Evolutionary conservation across 2,797 vertebrate genomes (phyloP).

Genomic region (Eptatretus atami): DNA sequence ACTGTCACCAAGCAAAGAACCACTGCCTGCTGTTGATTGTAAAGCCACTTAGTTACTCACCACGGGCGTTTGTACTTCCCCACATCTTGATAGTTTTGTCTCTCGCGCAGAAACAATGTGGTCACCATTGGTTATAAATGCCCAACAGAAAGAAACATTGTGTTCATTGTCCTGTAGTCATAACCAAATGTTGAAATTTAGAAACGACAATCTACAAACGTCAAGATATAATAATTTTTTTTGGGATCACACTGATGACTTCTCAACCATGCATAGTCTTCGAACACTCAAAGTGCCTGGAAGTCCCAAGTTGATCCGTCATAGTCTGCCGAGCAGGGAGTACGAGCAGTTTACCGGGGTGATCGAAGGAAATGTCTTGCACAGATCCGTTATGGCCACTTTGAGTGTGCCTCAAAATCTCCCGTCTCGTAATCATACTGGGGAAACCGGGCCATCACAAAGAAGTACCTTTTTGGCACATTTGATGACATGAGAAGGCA

Average conservation of each 20-base stretch:
- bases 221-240: neutral
- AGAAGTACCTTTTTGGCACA: neutral
- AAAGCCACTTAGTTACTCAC: constrained; percentile 21
- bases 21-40: neutral
- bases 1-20: no score
- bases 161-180: constrained; percentile 66
- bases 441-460: constrained; percentile 8
- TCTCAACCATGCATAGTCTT: constrained; percentile 95
- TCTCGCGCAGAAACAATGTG: constrained; percentile 88
- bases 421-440: constrained; percentile 96
- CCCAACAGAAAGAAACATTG: constrained; percentile 98
- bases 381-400: constrained; percentile 96
- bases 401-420: constrained; percentile 94
- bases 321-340: constrained; percentile 97
- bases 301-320: constrained; percentile 99
- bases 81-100: constrained; percentile 99
- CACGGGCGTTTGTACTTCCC: constrained; percentile 99
- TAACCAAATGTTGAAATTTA: neutral
- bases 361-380: constrained; percentile 97
- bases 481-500: no score
- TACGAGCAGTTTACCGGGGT: constrained; percentile 78
- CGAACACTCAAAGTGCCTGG: constrained; percentile 96
- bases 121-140: constrained; percentile 99
- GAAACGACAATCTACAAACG: neutral
- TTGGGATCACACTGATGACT: neutral